Base-by-base conservation (phyloP, 2,888 invertebrate genomes). In the Drosophila imparisetae region DNA sequence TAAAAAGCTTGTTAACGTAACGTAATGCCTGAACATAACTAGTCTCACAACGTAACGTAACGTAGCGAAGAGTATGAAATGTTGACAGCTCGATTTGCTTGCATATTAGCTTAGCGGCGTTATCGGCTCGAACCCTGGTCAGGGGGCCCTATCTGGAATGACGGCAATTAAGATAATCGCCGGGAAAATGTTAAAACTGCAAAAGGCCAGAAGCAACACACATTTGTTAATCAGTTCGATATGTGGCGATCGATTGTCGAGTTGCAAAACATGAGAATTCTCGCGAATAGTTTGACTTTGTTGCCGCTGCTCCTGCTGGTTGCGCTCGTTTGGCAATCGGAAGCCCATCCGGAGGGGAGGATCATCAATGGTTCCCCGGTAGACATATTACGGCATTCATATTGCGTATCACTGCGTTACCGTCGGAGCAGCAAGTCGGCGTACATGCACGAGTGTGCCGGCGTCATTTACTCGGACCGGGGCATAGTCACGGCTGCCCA, bases 401-500 rank as follows among this genome's bases (percentile, higher is more conserved):
- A 90, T 50, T 71, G 84, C 13, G 84, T 90, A 1, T 92, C 91
- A 2, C 70, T 92, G 66, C 89, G 91, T 10, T 88, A 81, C 62
- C 85, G 93, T 27, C 74, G 69, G 5, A 75, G 58, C 6, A 53
- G n/a, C 18, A 66, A 70, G 6, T 62, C 72, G 6, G 53, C 82
- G 10, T 92, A 87, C 53, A 34, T 70, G 34, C 92, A 92, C 55
- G 89, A 88, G 59, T 92, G 92, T 63, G 92, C 90, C 7, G 92
- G 91, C 0, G 80, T 75, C 27, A 91, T 93, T 58, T 86, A 92
- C 49, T 72, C 71, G 5, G 81, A 89, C 11, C 73, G 73, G 0
- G 81, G 80, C 1, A 60, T 92, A 1, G 5, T 92, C 4, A 92
- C 93, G 4, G 91, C 86, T 1, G 92, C 92, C 4, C 92, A 92